phyloP scores from a whole-genome alignment of 2,113 vertebrate genomes.

The Ranitomeya variabilis region DNA sequence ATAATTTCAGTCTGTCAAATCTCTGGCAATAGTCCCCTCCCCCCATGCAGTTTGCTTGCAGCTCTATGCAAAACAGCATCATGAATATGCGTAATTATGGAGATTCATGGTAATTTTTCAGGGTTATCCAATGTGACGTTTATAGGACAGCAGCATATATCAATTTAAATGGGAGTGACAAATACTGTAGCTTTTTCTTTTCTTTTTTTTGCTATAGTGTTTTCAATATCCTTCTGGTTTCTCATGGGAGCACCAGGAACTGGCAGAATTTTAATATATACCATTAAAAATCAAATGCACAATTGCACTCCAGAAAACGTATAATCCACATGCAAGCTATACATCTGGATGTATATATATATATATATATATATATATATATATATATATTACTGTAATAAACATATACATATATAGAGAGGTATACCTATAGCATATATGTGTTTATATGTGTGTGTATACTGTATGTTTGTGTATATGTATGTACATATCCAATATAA shows the following conservation, averaged over 20 bases:
- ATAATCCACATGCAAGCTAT: background rate
- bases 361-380: background rate
- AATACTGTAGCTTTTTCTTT: slow-evolving; percentile 76
- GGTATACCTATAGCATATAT: too few species aligned
- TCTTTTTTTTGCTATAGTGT: slow-evolving; percentile 61
- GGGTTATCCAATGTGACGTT: slow-evolving; percentile 88
- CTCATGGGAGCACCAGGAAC: slow-evolving; percentile 64
- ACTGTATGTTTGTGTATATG: too few species aligned
- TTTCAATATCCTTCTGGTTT: slow-evolving; percentile 71
- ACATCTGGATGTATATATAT: background rate
- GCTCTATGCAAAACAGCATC: slow-evolving; percentile 82
- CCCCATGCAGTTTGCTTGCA: slow-evolving; percentile 69
- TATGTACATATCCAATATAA: too few species aligned
- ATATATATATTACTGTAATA: background rate
- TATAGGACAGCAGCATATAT: slow-evolving; percentile 84
- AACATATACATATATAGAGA: background rate
- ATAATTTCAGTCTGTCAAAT: slow-evolving; percentile 77
- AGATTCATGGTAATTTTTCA: slow-evolving; percentile 87
- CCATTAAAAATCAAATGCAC: slow-evolving; percentile 63
- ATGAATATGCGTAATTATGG: slow-evolving; percentile 93
- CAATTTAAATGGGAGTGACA: slow-evolving; percentile 85
- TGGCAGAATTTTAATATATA: slow-evolving; percentile 66
- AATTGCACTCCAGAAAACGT: slow-evolving; percentile 51
- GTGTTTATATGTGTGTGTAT: too few species aligned
- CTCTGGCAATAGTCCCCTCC: slow-evolving; percentile 58